Evolutionary conservation across 2,888 invertebrate species (phyloP).

Genomic region (Ennomos fuscantarius): DNA sequence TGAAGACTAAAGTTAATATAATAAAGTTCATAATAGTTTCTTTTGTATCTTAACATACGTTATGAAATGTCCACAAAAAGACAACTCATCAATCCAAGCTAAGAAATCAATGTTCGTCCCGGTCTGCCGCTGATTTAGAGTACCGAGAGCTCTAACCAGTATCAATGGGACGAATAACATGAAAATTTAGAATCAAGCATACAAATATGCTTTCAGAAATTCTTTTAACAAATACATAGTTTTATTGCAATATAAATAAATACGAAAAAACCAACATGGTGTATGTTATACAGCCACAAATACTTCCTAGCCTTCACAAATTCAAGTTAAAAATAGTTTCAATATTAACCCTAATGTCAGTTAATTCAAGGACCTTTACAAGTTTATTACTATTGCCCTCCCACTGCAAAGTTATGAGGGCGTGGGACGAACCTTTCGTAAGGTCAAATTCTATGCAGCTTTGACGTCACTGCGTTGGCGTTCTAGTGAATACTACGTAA

Average conservation of each 20-base stretch:
- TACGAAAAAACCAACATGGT: too few species aligned
- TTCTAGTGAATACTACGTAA: neutral
- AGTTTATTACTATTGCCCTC: too few species aligned
- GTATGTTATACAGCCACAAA: too few species aligned
- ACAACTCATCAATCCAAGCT: conserved; percentile 53
- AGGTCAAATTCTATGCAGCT: conserved; percentile 13
- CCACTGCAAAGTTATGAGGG: too few species aligned
- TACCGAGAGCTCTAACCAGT: conserved; percentile 68
- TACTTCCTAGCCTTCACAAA: too few species aligned
- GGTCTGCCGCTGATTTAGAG: conserved; percentile 78
- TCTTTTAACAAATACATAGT: too few species aligned
- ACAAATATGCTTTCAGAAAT: too few species aligned
- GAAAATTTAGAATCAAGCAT: neutral
- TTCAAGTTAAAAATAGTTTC: too few species aligned
- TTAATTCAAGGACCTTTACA: too few species aligned
- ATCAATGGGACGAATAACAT: conserved; percentile 70
- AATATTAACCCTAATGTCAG: too few species aligned
- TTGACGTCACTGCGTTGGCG: conserved; percentile 21
- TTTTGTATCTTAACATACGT: conserved; percentile 58
- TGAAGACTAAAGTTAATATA: too few species aligned
- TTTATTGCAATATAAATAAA: too few species aligned
- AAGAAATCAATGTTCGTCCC: conserved; percentile 71
- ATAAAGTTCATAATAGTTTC: conserved; percentile 1
- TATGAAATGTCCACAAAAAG: conserved; percentile 43
- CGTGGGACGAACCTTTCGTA: neutral